phyloP scores from a whole-genome alignment of 1,140 invertebrate genomes.

The Drosophila nigrodunni region DNA sequence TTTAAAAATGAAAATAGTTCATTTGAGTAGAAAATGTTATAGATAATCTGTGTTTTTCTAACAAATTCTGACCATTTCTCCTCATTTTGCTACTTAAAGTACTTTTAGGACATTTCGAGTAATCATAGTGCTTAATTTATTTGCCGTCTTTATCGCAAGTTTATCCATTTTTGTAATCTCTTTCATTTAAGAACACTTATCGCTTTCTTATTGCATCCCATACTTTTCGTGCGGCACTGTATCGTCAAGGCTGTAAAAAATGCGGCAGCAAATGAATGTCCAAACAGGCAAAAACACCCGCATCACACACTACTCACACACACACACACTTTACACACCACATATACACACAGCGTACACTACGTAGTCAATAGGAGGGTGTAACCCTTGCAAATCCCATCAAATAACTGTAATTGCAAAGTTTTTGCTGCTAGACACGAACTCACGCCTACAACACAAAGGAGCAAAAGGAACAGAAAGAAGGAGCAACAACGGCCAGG shows the following conservation, averaged over 20 bases:
- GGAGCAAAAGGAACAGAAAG: constrained; percentile 10
- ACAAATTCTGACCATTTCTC: no score
- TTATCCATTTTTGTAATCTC: constrained; percentile 40
- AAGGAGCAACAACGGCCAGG: constrained; percentile 35
- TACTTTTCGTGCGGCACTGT: constrained; percentile 42
- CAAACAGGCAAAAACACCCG: constrained; percentile 54
- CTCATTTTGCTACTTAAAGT: no score
- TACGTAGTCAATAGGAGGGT: constrained; percentile 10
- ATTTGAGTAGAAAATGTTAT: no score
- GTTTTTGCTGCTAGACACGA: constrained; percentile 76
- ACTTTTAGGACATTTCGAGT: no score
- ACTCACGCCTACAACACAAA: constrained; percentile 54
- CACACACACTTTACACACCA: no score
- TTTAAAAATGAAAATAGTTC: no score
- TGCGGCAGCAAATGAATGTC: constrained; percentile 74
- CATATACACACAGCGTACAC: no score
- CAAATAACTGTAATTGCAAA: constrained; percentile 82
- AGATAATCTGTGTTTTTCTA: no score
- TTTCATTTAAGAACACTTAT: constrained; percentile 56
- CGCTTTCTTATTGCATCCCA: constrained; percentile 31
- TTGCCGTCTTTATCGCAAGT: constrained; percentile 3
- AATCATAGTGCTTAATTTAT: constrained; percentile 6
- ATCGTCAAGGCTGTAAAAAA: constrained; percentile 69
- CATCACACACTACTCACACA: constrained; percentile 1
- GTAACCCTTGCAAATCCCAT: constrained; percentile 71